Percentiles rank a stretch among this genome's conserved stretches.
Conservation (phyloP, 2,888 invertebrate genomes). For the Epiblema foenella region DNA sequence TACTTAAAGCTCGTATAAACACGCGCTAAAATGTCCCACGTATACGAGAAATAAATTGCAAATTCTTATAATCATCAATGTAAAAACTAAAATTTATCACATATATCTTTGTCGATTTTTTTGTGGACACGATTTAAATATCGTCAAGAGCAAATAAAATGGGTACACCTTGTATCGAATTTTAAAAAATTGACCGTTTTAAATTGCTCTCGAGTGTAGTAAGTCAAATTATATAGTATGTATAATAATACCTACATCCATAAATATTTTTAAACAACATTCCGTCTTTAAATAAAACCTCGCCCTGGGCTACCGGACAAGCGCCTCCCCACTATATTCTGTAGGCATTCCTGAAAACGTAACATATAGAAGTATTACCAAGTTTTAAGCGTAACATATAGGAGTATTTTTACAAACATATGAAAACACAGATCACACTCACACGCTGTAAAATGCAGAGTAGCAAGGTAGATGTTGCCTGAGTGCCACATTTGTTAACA, state of each 20-base stretch:
- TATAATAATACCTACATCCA: conserved; percentile 32
- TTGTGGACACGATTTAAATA: conserved; percentile 11
- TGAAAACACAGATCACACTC: conserved; percentile 30
- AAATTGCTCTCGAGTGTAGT: not conserved
- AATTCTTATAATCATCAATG: not conserved
- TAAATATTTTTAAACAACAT: conserved; percentile 42
- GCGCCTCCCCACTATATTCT: conserved; percentile 61
- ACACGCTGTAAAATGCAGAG: not conserved
- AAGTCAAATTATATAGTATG: conserved; percentile 36
- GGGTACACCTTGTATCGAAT: too few species aligned
- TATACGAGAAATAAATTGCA: conserved; percentile 4
- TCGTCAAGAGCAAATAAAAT: too few species aligned
- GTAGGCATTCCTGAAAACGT: conserved; percentile 65
- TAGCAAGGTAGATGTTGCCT: not conserved
- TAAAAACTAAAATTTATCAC: conserved; percentile 41
- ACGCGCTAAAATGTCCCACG: not conserved
- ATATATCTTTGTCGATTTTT: conserved; percentile 38
- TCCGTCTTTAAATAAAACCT: conserved; percentile 48
- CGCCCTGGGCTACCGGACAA: conserved; percentile 52
- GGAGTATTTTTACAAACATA: conserved; percentile 41
- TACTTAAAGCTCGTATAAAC: conserved; percentile 2
- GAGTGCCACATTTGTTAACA: not conserved
- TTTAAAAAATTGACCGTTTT: too few species aligned
- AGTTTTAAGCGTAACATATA: conserved; percentile 52
- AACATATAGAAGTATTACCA: conserved; percentile 51